phyloP scores from a whole-genome alignment of 2,888 invertebrate species.

The Cordilura impudica region DNA sequence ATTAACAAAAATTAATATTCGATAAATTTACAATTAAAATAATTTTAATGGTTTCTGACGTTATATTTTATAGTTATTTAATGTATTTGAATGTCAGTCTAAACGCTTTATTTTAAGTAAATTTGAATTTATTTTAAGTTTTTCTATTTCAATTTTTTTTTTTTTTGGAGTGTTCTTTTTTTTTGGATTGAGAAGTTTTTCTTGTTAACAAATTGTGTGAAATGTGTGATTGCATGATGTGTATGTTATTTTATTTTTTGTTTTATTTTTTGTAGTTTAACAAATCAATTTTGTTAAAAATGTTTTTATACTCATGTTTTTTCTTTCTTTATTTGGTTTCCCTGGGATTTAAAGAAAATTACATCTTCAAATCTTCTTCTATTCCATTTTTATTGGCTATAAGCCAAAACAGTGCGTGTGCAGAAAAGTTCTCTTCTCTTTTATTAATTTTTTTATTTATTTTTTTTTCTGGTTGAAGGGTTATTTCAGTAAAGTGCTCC shows the following conservation, averaged over 20 bases:
- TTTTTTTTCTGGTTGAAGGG: neutral
- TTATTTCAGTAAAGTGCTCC: slow-evolving; percentile 3
- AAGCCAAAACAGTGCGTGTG: slow-evolving; percentile 54
- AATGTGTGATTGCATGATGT: slow-evolving; percentile 42
- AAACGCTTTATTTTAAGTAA: neutral
- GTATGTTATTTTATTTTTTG: slow-evolving; percentile 7
- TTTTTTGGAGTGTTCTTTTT: neutral
- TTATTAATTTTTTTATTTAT: neutral
- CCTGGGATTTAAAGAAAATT: slow-evolving; percentile 28
- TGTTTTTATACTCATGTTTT: slow-evolving; percentile 11
- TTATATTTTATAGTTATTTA: no score
- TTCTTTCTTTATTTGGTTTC: slow-evolving; percentile 22
- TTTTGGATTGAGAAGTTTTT: neutral
- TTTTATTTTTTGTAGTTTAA: slow-evolving; percentile 29
- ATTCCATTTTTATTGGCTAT: slow-evolving; percentile 32
- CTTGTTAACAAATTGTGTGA: slow-evolving; percentile 51
- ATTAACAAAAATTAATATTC: no score
- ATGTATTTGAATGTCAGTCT: neutral
- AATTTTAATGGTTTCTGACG: no score
- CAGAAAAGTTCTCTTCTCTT: slow-evolving; percentile 42
- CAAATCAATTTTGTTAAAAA: slow-evolving; percentile 55
- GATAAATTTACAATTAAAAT: no score
- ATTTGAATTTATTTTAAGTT: slow-evolving; percentile 36
- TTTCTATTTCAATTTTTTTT: slow-evolving; percentile 2
- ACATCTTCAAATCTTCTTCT: neutral